Percentiles rank a stretch among this genome's conserved stretches.
Evolutionary conservation across 2,113 vertebrate species (phyloP).

Genomic region (Pantherophis guttatus): DNA sequence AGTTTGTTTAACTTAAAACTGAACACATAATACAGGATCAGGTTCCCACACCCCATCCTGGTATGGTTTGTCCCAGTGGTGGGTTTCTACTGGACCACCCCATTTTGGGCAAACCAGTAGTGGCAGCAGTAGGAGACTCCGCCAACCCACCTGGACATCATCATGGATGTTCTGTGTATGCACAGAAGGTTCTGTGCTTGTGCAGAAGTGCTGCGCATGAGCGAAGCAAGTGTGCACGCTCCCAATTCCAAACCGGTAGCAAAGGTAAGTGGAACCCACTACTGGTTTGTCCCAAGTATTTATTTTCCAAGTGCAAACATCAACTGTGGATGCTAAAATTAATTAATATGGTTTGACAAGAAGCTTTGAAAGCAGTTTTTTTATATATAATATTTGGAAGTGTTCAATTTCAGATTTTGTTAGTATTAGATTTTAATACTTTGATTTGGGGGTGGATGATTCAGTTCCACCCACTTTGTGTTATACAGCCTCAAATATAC

Average conservation of each 20-base stretch:
- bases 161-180: too few species aligned
- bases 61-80: not conserved
- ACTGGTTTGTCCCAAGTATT: not conserved
- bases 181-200: too few species aligned
- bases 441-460: not conserved
- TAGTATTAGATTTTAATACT: not conserved
- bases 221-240: too few species aligned
- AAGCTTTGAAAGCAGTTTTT: not conserved
- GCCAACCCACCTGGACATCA: too few species aligned
- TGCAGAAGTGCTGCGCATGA: too few species aligned
- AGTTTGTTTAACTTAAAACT: not conserved
- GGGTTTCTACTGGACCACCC: too few species aligned
- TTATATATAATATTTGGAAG: not conserved
- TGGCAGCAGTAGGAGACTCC: too few species aligned
- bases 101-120: too few species aligned
- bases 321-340: not conserved
- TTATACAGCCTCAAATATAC: not conserved
- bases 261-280: too few species aligned
- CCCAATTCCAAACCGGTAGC: too few species aligned
- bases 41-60: not conserved
- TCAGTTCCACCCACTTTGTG: not conserved
- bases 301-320: not conserved
- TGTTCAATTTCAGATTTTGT: not conserved
- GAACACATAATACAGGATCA: not conserved
- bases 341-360: not conserved